Base-by-base conservation (phyloP, 2,113 vertebrate species). In the Apus apus region DNA sequence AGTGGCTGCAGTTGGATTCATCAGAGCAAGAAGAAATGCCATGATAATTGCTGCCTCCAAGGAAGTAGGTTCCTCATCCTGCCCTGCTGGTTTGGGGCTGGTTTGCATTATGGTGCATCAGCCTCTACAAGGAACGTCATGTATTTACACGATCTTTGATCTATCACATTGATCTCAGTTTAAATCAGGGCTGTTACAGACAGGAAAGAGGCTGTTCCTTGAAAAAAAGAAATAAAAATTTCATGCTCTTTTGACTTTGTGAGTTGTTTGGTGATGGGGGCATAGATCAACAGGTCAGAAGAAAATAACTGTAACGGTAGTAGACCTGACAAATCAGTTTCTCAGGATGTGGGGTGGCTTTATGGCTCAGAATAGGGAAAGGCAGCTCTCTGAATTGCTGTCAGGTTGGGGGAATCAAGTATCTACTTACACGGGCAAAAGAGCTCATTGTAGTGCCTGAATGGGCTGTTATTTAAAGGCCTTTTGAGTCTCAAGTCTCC, bases 401-500 rank as follows among this genome's bases (percentile, higher is more conserved):
- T 67, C 70, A 45, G 67, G 80, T 60, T 89, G 84, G 84, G 66
- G 54, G 67, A 79, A 71, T 73, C 54, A 62, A 83, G 56, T 38
- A 54, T 61, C 67, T 86, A 50, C 89, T 93, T 88, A 77, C 0
- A 6, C 7, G 50, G 90, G 89, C 85, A 82, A 90, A 96, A 62
- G 14, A 84, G 86, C 87, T 92, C 85, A 75, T 79, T 92, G 85
- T 82, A 56, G 43, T 87, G 72, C 84, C 82, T 74, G 53, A 67
- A 89, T 58, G 66, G 90, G 21, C 67, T 91, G 74, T 92, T 92
- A 93, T 80, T 96, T 94, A 93, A 89, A 77, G 91, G 82, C 86
- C 71, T 83, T 40, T 43, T 43, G 40, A 2, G 45, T 89, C 40
- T 43, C 40, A 43, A 43, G 85, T 76, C 74, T 94, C 43, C 14